These are phyloP conservation scores for Heliconius ismenius DNA, from an alignment of 2,888 invertebrate species.

Conservation along the genomic window DNA sequence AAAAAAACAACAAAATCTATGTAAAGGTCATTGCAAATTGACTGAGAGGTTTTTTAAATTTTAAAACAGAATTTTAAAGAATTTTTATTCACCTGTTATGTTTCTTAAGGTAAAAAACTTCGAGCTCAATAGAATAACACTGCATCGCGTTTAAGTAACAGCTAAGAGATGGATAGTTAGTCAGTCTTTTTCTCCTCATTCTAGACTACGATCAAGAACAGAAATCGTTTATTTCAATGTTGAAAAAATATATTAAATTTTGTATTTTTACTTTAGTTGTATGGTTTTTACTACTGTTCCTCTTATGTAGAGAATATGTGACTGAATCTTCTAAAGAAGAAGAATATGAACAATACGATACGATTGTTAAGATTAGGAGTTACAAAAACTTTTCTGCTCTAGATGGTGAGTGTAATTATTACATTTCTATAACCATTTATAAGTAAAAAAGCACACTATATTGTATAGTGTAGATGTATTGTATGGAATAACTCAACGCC, in stretches of 20 bases:
- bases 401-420: slow-evolving; percentile 33
- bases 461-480: no score
- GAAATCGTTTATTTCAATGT: background rate
- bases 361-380: background rate
- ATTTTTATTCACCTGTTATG: background rate
- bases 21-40: no score
- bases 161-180: background rate
- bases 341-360: background rate
- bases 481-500: no score
- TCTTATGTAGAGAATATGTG: background rate
- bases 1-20: no score
- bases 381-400: slow-evolving; percentile 3
- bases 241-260: slow-evolving; percentile 14
- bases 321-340: background rate
- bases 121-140: slow-evolving; percentile 3
- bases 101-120: background rate
- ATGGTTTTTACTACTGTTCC: background rate
- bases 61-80: background rate
- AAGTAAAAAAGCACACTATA: no score
- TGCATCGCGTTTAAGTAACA: background rate
- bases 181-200: background rate
- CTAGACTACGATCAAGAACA: background rate
- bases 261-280: slow-evolving; percentile 3
- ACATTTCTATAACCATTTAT: background rate
- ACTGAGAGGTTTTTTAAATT: no score